Percentiles rank a stretch among this genome's conserved stretches.
phyloP scores from a whole-genome alignment of 2,888 invertebrate species.

The Petrolisthes cinctipes region DNA sequence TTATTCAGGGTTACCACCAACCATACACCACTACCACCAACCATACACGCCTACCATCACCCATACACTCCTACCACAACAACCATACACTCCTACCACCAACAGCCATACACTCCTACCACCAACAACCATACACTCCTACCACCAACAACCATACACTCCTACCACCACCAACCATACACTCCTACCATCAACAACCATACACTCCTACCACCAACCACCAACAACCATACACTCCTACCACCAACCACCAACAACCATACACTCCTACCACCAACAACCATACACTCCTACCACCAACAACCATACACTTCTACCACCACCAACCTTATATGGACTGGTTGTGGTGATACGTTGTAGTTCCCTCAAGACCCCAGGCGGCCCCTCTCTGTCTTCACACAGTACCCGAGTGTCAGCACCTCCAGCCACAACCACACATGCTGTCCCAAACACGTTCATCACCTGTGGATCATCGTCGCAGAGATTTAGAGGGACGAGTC shows the following conservation, averaged over 20 bases:
- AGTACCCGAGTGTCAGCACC: neutral
- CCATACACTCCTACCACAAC: neutral
- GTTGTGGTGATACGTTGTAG: no score
- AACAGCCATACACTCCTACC: neutral
- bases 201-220: neutral
- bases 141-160: neutral
- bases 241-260: neutral
- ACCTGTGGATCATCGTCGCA: neutral
- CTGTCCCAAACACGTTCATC: neutral
- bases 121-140: neutral
- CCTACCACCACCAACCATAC: neutral
- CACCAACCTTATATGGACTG: no score
- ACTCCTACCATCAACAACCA: neutral
- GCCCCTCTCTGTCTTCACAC: neutral
- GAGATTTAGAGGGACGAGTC: neutral
- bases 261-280: neutral
- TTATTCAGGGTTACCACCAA: no score
- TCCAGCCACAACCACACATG: neutral
- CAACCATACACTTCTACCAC: no score
- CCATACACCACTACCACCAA: neutral
- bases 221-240: no score
- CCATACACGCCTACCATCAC: no score
- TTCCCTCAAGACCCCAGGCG: no score
- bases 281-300: no score
- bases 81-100: no score